Base-by-base conservation (phyloP, 1,140 invertebrate genomes). In the Phortica variegata region DNA sequence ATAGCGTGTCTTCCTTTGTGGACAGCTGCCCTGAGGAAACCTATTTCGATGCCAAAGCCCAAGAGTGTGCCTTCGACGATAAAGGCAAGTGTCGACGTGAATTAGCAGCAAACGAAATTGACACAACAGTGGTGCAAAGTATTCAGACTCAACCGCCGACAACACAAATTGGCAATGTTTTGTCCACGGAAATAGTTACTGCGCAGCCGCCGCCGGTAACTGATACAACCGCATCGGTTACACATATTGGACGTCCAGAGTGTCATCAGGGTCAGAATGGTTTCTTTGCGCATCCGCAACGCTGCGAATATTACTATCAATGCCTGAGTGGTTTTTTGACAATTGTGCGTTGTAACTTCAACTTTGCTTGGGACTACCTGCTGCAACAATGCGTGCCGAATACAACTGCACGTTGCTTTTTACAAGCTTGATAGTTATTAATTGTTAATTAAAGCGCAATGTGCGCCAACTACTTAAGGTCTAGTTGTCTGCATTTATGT, bases 241-340 rank as follows among this genome's bases (percentile, higher is more conserved):
- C 43, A 18, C 10, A 6, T 6, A 31, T 9, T 1, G 31, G n/a
- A 13, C 51, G 60, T n/a, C 70, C 70, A 4, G 56, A 66, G 2
- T 73, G 69, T 26, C 48, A 59, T 10, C 7, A 38, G 12, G 3
- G 16, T 2, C 43, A 37, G 3, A 52, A 66, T 45, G 45, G 54
- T 6, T 65, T 50, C 15, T 48, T 66, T 47, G 51, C 69, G 0
- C 65, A 73, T 51, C 50, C 48, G 7, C 23, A 58, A 13, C 65
- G 62, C 12, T 73, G 70, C 41, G 70, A 73, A 29, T 73, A 73
- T 37, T 73, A 56, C 34, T 73, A 66, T 26, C 54, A 52, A 13
- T 73, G 70, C 41, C 37, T 66, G 10, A 40, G 50, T 17, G 69
- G 70, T 10, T 73, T 48, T 34, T 32, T 73, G 39, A 70, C 54